phyloP scores from a whole-genome alignment of 2,113 vertebrate genomes.

The Gorsachius goisagi region DNA sequence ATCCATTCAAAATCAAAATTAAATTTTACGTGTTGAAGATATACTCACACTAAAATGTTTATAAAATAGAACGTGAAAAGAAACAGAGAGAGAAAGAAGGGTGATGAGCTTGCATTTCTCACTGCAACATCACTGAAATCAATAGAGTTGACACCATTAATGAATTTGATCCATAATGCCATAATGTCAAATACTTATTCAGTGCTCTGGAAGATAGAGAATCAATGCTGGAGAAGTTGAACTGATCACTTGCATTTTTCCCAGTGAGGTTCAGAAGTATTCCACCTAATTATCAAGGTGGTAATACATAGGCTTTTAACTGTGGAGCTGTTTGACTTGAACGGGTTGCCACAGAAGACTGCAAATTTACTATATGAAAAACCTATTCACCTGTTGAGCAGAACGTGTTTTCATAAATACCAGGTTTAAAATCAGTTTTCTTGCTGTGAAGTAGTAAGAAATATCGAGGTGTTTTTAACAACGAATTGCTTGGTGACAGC shows the following conservation, averaged over 20 bases:
- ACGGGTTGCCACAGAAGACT: neutral
- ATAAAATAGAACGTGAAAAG: neutral
- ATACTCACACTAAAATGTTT: neutral
- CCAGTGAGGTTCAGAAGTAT: constrained; percentile 6
- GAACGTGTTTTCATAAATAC: neutral
- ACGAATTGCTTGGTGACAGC: neutral
- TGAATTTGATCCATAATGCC: constrained; percentile 42
- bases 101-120: neutral
- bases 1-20: neutral
- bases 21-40: neutral
- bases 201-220: constrained; percentile 3
- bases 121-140: neutral
- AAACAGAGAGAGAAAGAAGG: neutral
- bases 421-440: neutral
- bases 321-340: neutral
- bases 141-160: neutral
- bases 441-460: neutral
- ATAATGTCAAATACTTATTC: constrained; percentile 17
- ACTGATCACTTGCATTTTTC: neutral
- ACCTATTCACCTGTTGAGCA: neutral
- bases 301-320: neutral
- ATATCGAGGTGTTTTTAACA: neutral
- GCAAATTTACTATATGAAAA: neutral
- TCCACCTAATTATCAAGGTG: neutral
- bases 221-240: constrained; percentile 5